Base-by-base conservation (phyloP, 35 echinoderm and acorn worm species). In the Heliocidaris erythrogramma region DNA sequence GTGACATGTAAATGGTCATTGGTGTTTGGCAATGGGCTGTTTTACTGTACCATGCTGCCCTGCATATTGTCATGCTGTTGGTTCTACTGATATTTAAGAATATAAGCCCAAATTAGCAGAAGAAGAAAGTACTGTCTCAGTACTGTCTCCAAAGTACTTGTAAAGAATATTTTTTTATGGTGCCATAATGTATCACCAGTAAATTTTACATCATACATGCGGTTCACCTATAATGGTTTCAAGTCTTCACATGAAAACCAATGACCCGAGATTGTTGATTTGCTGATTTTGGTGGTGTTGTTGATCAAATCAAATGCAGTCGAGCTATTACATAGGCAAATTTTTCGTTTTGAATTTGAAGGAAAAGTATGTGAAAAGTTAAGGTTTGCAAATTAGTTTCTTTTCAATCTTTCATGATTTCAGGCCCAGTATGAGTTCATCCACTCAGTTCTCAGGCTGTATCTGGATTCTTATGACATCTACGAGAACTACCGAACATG, bases 381-480 rank as follows among this genome's bases (percentile, higher is more conserved):
- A 13, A 27, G 60, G 24, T 69, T 24, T 21, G 16, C 14, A 56
- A 29, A 16, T 9, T 2, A 12, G 59, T 56, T n/a, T 50, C 11
- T 56, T n/a, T 27, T 13, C 16, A 12, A 56, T 56, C 29, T 32
- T 47, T 93, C 27, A n/a, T 52, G 27, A 50, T 93, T 59, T 21
- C 49, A 95, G 94, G 94, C 42, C 9, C 94, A 95, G 27, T 95
- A 95, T 86, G 85, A 95, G 32, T 95, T 88, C 85, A 87, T 85
- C 47, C 85, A 95, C 48, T 18, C 32, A 13, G 85, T 86, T 21
- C 31, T 86, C 24, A 13, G 85, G 24, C 71, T 86, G 71, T 85
- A 95, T 53, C 86, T 95, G 85, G 35, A 95, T 31, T 95, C 94
- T 31, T 95, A 87, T 49, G 94, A 95, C 94, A 90, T 95, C 94